Conservation (phyloP, 2,888 invertebrate species). For the Archaeoteleia sp. region DNA sequence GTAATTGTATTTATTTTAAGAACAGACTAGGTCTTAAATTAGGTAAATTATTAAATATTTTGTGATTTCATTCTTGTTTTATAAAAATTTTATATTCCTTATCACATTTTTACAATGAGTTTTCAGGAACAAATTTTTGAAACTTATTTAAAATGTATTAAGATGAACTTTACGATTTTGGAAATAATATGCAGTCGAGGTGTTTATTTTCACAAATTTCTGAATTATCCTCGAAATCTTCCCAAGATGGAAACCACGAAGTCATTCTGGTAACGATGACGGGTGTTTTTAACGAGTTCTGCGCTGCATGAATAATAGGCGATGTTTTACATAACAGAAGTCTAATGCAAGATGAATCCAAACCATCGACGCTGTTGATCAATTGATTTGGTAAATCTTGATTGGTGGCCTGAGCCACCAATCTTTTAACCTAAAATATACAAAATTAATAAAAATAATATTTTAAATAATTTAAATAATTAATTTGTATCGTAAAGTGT, state of each 20-base stretch:
- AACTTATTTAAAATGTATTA: too few relatives aligned
- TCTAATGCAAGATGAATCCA: slow-evolving; percentile 83
- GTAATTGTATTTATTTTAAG: too few relatives aligned
- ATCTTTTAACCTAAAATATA: slow-evolving; percentile 72
- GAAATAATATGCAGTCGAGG: slow-evolving; percentile 68
- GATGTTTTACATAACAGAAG: slow-evolving; percentile 85
- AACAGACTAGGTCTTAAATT: too few relatives aligned
- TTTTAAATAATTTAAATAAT: too few relatives aligned
- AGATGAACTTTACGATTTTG: slow-evolving; percentile 51
- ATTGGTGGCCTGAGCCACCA: slow-evolving; percentile 80
- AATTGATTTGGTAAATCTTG: slow-evolving; percentile 79
- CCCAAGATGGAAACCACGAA: slow-evolving; percentile 69
- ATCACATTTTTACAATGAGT: too few relatives aligned
- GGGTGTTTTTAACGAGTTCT: slow-evolving; percentile 78
- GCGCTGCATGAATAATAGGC: slow-evolving; percentile 86
- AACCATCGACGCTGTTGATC: slow-evolving; percentile 78
- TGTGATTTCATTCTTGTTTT: too few relatives aligned
- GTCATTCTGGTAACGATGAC: slow-evolving; percentile 58
- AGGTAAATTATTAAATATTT: too few relatives aligned
- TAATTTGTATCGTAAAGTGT: too few relatives aligned
- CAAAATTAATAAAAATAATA: too few relatives aligned
- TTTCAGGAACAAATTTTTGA: too few relatives aligned
- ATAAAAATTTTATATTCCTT: too few relatives aligned
- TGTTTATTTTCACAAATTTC: slow-evolving; percentile 72
- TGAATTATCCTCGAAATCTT: slow-evolving; percentile 71